These are phyloP conservation scores for Pogoniulus pusillus DNA, from an alignment of 2,797 vertebrate genomes.

Conservation along the genomic window DNA sequence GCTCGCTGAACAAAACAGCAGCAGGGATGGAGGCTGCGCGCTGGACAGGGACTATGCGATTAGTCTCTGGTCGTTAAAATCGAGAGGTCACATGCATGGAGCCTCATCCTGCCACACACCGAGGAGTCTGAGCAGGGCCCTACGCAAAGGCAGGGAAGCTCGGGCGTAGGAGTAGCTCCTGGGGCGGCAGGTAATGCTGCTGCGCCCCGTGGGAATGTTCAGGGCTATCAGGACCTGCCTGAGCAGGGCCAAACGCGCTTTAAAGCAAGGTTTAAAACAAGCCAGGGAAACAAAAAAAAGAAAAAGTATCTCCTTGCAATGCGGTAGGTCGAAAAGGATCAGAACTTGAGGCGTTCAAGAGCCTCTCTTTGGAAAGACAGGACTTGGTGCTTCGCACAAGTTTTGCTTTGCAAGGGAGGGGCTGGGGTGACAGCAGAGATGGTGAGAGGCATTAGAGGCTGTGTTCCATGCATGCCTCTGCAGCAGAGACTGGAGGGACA, in stretches of 20 bases:
- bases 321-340: neutral
- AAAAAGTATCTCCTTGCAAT: neutral
- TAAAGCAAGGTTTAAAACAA: neutral
- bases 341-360: neutral
- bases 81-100: rapidly evolving
- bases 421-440: rapidly evolving
- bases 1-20: neutral
- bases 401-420: neutral
- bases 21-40: neutral
- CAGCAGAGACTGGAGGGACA: rapidly evolving
- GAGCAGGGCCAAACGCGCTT: slow-evolving; percentile 33
- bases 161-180: neutral
- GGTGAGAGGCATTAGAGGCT: neutral
- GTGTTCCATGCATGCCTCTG: rapidly evolving
- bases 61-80: rapidly evolving
- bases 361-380: neutral
- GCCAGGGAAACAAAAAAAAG: rapidly evolving
- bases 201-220: slow-evolving; percentile 22
- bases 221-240: neutral
- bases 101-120: neutral
- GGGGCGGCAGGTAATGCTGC: neutral
- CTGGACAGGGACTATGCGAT: rapidly evolving
- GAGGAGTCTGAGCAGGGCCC: neutral
- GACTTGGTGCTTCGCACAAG: neutral
- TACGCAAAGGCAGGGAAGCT: neutral